Percentiles rank a stretch among this genome's conserved stretches.
These are phyloP conservation scores for Spizaetus ornatus DNA, from an alignment of 2,113 vertebrate genomes.

Conservation along the genomic window DNA sequence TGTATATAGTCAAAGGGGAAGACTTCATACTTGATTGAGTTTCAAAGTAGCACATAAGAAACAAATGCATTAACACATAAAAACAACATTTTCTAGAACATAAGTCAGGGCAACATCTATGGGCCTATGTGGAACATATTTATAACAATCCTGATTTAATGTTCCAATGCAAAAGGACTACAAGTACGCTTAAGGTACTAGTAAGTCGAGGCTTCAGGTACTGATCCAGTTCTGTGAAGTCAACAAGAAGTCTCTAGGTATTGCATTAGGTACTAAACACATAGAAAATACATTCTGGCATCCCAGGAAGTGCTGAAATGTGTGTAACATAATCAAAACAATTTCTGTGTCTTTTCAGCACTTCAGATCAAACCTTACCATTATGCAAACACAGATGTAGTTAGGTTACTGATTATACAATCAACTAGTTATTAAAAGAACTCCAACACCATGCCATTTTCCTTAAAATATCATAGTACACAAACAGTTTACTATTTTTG, in stretches of 20 bases:
- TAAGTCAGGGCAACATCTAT: not conserved
- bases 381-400: not conserved
- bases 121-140: not conserved
- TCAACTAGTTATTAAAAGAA: not conserved
- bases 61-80: not conserved
- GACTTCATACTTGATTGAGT: not conserved
- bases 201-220: not conserved
- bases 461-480: not conserved
- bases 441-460: not conserved
- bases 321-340: not conserved
- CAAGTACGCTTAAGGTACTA: not conserved
- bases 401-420: not conserved
- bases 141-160: not conserved
- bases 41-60: conserved; percentile 15
- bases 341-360: not conserved
- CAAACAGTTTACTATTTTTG: not conserved
- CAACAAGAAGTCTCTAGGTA: not conserved
- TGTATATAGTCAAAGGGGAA: not conserved
- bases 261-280: not conserved
- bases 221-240: not conserved
- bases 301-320: not conserved
- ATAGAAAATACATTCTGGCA: not conserved
- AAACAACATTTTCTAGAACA: not conserved
- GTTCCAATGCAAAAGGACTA: not conserved
- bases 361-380: not conserved